A percentile compares a stretch with the other conserved stretches of the same genome.
Conservation (phyloP, 2,797 vertebrate species). For the Tokudaia tokunoshimensis region DNA sequence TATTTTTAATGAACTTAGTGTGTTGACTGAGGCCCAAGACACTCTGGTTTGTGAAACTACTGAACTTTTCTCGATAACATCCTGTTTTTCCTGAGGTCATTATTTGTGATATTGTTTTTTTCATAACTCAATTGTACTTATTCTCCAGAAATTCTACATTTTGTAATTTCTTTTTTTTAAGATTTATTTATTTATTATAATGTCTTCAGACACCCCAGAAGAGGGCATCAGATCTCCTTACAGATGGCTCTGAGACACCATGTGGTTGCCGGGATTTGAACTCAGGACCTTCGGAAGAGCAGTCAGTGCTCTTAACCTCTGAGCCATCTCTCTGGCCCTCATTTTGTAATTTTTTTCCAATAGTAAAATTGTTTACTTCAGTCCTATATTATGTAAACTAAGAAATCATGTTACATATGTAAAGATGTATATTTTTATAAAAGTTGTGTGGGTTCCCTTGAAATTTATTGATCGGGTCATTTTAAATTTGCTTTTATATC, state of each 20-base stretch:
- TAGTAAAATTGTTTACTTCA: neutral
- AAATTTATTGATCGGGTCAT: constrained; percentile 24
- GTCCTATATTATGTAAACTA: neutral
- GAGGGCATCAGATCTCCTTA: no score
- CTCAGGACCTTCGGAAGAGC: no score
- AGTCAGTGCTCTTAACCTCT: no score
- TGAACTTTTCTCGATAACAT: neutral
- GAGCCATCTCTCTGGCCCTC: no score
- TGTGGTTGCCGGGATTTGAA: no score
- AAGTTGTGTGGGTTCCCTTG: constrained; percentile 2
- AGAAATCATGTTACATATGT: constrained; percentile 17
- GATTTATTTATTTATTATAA: no score
- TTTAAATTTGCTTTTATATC: constrained; percentile 42
- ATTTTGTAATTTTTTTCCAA: neutral
- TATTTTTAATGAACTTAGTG: neutral
- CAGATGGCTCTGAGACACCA: no score
- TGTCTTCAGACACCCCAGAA: no score
- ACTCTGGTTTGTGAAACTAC: neutral
- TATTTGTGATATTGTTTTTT: neutral
- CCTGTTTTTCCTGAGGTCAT: neutral
- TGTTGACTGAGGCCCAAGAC: neutral
- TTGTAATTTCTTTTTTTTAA: neutral
- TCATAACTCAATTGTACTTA: neutral
- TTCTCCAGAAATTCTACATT: neutral
- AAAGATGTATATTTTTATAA: neutral